Evolutionary conservation across 2,888 invertebrate genomes (phyloP).

Genomic region (Tyria jacobaeae): DNA sequence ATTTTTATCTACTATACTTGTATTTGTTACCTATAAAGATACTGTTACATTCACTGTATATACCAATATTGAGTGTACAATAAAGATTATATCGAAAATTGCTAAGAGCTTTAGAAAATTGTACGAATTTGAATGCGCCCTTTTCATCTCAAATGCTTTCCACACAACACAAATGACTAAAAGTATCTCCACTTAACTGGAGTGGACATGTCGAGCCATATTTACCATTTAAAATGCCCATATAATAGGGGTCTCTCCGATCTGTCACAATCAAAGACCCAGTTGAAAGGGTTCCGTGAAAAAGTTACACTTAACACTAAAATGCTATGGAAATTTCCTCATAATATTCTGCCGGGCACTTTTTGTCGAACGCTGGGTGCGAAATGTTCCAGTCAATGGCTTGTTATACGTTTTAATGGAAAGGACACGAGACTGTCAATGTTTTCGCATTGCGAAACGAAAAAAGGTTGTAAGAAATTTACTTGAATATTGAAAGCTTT

Average conservation of each 20-base stretch:
- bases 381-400: constrained; percentile 28
- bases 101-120: neutral
- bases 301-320: constrained; percentile 59
- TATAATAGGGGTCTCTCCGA: constrained; percentile 45
- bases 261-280: constrained; percentile 63
- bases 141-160: neutral
- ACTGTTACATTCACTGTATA: neutral
- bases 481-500: constrained; percentile 10
- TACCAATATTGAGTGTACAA: too few relatives aligned
- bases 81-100: too few relatives aligned
- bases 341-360: constrained; percentile 56
- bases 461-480: constrained; percentile 25
- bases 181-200: constrained; percentile 24
- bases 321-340: constrained; percentile 66
- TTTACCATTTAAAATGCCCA: constrained; percentile 22
- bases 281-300: constrained; percentile 56
- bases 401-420: constrained; percentile 29
- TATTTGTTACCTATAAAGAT: neutral
- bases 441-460: constrained; percentile 27
- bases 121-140: neutral
- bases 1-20: neutral
- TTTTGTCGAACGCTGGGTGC: constrained; percentile 51
- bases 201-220: constrained; percentile 23
- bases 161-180: constrained; percentile 3
- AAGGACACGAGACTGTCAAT: constrained; percentile 21